These are phyloP conservation scores for Drosophila maculinotata DNA, from an alignment of 2,888 invertebrate genomes.

Conservation along the genomic window DNA sequence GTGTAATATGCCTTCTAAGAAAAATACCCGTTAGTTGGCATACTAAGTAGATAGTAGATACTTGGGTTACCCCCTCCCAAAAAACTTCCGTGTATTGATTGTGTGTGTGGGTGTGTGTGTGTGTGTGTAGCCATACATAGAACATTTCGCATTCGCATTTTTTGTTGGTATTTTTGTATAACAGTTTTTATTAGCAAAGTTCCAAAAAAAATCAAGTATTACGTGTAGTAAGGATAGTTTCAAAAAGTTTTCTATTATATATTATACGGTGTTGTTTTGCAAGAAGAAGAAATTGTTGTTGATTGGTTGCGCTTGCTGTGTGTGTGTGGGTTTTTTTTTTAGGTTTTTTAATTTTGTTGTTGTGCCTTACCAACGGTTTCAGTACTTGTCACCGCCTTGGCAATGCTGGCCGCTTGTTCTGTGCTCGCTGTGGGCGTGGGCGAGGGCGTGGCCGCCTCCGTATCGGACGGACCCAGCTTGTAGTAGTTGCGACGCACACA, in stretches of 20 bases:
- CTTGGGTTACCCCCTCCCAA: slow-evolving; percentile 29
- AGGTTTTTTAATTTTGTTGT: slow-evolving; percentile 26
- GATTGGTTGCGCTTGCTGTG: slow-evolving; percentile 29
- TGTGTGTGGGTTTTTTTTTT: slow-evolving; percentile 20
- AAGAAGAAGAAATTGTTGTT: slow-evolving; percentile 9
- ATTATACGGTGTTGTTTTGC: slow-evolving; percentile 11
- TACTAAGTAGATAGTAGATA: too few species aligned
- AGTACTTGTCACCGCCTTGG: slow-evolving; percentile 58
- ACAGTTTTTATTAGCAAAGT: slow-evolving; percentile 63
- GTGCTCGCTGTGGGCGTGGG: not conserved
- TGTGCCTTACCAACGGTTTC: slow-evolving; percentile 71
- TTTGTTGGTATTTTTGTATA: slow-evolving; percentile 40
- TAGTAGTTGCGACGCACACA: slow-evolving; percentile 80
- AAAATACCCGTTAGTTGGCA: slow-evolving; percentile 39
- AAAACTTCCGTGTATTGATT: slow-evolving; percentile 18
- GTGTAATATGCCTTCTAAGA: slow-evolving; percentile 24
- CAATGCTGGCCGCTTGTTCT: slow-evolving; percentile 29
- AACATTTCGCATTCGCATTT: slow-evolving; percentile 54
- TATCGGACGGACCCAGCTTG: slow-evolving; percentile 82
- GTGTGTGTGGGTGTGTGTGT: slow-evolving; percentile 26
- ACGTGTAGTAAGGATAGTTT: slow-evolving; percentile 51
- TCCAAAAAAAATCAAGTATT: slow-evolving; percentile 45
- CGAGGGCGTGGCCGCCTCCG: slow-evolving; percentile 39
- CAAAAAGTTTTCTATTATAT: slow-evolving; percentile 8
- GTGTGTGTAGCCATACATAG: slow-evolving; percentile 44